Conservation (phyloP, 2,113 vertebrate genomes). For the Sinocyclocheilus maitianheensis region DNA sequence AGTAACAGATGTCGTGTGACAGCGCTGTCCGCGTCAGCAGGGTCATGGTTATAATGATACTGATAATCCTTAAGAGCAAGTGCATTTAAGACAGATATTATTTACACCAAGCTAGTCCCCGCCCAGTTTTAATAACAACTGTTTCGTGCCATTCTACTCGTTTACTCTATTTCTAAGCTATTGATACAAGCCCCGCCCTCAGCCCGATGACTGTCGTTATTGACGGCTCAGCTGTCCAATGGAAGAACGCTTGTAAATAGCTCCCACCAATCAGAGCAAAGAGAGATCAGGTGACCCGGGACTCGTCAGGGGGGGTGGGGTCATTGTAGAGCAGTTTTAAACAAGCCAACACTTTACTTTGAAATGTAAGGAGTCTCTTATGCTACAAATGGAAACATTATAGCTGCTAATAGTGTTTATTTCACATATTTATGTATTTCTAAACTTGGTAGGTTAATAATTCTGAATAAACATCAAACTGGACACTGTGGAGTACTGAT, state of each 20-base stretch:
- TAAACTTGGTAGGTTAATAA: not conserved
- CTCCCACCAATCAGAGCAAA: not conserved
- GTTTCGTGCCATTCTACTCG: not conserved
- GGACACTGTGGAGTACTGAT: not conserved
- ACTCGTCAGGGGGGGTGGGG: not conserved
- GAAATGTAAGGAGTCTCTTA: not conserved
- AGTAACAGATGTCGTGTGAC: not conserved
- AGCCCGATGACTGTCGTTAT: not conserved
- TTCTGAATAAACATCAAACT: not conserved
- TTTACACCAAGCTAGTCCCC: not conserved
- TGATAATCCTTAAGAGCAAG: not conserved
- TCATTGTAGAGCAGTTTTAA: not conserved
- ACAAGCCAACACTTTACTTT: not conserved
- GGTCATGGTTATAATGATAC: not conserved
- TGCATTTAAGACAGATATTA: not conserved
- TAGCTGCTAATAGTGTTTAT: not conserved
- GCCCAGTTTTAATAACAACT: not conserved
- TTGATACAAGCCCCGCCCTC: slow-evolving; percentile 3
- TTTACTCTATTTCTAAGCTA: not conserved
- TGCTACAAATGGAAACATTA: not conserved
- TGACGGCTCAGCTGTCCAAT: slow-evolving; percentile 10
- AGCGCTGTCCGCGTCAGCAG: too few relatives aligned
- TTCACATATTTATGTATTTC: not conserved
- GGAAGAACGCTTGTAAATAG: not conserved
- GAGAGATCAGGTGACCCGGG: slow-evolving; percentile 7